A percentile compares a stretch with the other conserved stretches of the same genome.
Evolutionary conservation across 2,888 invertebrate genomes (phyloP).

Genomic region (Tenthredo amoena): DNA sequence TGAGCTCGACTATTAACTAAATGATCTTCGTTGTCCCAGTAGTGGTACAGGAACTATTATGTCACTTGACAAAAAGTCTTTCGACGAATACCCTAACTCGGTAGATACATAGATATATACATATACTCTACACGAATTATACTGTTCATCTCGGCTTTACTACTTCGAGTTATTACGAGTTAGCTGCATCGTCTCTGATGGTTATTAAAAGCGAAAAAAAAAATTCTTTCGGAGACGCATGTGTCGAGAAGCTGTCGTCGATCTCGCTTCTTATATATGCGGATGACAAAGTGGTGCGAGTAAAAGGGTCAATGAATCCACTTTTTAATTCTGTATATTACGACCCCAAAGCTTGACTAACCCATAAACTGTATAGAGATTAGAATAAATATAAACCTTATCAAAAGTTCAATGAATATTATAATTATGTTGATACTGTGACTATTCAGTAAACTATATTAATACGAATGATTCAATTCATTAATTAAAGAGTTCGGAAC

Average conservation of each 20-base stretch:
- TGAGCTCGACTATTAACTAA: conserved; percentile 32
- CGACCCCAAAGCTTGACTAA: too few species aligned
- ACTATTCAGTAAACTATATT: neutral
- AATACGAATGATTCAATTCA: neutral
- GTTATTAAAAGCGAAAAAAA: conserved; percentile 41
- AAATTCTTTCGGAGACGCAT: conserved; percentile 29
- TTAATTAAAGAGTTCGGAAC: neutral
- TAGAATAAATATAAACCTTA: neutral
- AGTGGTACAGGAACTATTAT: conserved; percentile 6
- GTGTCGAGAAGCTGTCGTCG: conserved; percentile 45
- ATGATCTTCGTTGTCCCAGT: neutral
- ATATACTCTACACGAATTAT: conserved; percentile 19
- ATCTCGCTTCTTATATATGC: conserved; percentile 35
- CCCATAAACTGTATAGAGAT: neutral
- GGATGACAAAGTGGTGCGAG: conserved; percentile 21
- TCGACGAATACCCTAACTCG: neutral
- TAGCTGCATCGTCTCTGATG: conserved; percentile 43
- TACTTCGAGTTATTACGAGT: conserved; percentile 46
- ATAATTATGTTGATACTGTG: neutral
- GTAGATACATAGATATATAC: neutral
- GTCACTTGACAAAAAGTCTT: conserved; percentile 33
- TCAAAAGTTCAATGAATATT: neutral
- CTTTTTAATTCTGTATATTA: neutral
- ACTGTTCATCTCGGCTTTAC: conserved; percentile 4
- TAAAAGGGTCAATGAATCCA: conserved; percentile 42